Percentiles rank a stretch among this genome's conserved stretches.
These are phyloP conservation scores for Achlya flavicornis DNA, from an alignment of 2,888 invertebrate species.

Conservation along the genomic window DNA sequence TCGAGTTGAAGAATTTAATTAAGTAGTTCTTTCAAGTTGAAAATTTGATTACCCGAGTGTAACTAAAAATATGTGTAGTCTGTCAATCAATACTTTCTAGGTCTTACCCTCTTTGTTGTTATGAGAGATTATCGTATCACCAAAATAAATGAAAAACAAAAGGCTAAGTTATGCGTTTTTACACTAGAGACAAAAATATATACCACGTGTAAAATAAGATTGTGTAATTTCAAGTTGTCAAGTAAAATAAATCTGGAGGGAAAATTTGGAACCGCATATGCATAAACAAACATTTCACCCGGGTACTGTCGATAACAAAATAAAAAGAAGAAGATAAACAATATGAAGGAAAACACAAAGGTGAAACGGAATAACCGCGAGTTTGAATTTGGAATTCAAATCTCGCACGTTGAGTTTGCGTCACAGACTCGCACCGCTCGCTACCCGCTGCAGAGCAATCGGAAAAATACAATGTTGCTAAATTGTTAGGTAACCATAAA, in stretches of 20 bases:
- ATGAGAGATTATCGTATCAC: no score
- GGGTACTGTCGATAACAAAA: slow-evolving; percentile 65
- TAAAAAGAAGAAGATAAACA: slow-evolving; percentile 75
- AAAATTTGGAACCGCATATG: slow-evolving; percentile 41
- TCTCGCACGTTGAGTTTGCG: slow-evolving; percentile 72
- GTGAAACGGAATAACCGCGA: slow-evolving; percentile 72
- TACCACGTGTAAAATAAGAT: neutral
- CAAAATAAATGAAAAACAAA: no score
- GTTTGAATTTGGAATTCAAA: slow-evolving; percentile 83
- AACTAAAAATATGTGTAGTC: no score
- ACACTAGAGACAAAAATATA: neutral
- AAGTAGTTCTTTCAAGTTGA: no score
- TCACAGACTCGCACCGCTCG: slow-evolving; percentile 33
- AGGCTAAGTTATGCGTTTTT: no score
- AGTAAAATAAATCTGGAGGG: neutral
- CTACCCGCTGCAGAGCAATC: slow-evolving; percentile 26
- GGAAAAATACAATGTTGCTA: slow-evolving; percentile 29
- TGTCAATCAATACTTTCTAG: no score
- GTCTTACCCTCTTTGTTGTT: no score
- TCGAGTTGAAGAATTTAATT: no score
- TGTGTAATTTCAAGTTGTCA: neutral
- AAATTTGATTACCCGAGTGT: no score
- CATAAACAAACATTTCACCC: slow-evolving; percentile 67
- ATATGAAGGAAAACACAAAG: slow-evolving; percentile 78
- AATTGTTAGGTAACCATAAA: slow-evolving; percentile 16